phyloP scores from a whole-genome alignment of 2,797 vertebrate genomes.

The Muscicapa striata region DNA sequence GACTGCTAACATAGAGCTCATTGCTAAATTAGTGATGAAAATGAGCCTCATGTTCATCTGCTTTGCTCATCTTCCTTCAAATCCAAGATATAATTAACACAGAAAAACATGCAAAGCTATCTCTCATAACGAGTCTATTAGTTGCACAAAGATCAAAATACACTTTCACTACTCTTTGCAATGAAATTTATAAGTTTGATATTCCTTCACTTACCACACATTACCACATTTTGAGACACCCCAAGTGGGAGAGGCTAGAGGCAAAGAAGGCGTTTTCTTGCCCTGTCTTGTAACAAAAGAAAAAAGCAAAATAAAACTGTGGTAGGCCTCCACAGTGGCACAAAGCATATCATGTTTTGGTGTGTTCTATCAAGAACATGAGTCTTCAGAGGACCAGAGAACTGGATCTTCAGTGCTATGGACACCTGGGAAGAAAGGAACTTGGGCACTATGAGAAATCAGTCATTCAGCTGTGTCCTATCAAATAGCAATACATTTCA shows the following conservation, averaged over 20 bases:
- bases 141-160: neutral
- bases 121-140: constrained; percentile 12
- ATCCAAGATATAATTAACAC: constrained; percentile 58
- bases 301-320: neutral
- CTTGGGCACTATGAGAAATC: neutral
- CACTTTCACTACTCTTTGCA: neutral
- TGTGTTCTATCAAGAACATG: neutral
- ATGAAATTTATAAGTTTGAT: neutral
- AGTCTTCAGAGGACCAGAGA: neutral
- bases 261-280: neutral
- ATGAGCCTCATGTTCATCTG: constrained; percentile 45
- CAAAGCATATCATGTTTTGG: neutral
- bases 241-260: neutral
- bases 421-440: neutral
- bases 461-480: neutral
- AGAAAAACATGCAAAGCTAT: neutral
- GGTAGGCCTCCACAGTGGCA: neutral
- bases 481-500: neutral
- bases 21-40: constrained; percentile 60
- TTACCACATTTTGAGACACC: neutral
- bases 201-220: neutral
- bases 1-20: constrained; percentile 32
- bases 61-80: constrained; percentile 47
- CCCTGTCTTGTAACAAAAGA: neutral
- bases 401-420: neutral